phyloP scores from a whole-genome alignment of 2,888 invertebrate genomes.

The Ceriagrion tenellum region DNA sequence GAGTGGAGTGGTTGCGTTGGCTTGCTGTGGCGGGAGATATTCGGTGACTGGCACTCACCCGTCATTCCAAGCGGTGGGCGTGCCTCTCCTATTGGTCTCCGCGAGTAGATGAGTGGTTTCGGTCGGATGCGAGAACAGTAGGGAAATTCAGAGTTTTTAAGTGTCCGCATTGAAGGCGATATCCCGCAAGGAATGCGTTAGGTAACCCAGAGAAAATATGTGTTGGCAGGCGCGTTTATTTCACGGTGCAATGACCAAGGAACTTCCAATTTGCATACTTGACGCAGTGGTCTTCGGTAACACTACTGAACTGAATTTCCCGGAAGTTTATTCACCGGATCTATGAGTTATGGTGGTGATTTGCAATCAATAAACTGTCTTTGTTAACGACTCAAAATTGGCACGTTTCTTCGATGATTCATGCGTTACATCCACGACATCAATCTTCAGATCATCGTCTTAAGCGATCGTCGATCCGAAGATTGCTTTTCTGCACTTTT shows the following conservation, averaged over 20 bases:
- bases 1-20: not conserved
- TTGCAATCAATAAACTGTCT: too few species aligned
- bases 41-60: not conserved
- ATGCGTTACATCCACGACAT: too few species aligned
- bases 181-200: not conserved
- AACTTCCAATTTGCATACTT: not conserved
- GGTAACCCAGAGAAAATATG: not conserved
- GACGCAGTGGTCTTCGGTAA: not conserved
- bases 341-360: too few species aligned
- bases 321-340: not conserved
- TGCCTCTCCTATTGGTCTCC: not conserved
- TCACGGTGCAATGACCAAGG: not conserved
- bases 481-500: too few species aligned
- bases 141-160: not conserved
- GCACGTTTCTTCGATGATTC: too few species aligned
- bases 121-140: not conserved
- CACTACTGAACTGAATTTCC: not conserved
- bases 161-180: not conserved
- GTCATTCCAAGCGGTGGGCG: not conserved
- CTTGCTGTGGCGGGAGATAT: not conserved
- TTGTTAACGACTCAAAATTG: too few species aligned
- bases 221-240: not conserved
- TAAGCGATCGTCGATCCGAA: too few species aligned
- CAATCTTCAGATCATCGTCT: too few species aligned
- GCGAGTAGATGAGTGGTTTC: not conserved